phyloP scores from a whole-genome alignment of 2,888 invertebrate species.

The Rhyacophila evoluta region DNA sequence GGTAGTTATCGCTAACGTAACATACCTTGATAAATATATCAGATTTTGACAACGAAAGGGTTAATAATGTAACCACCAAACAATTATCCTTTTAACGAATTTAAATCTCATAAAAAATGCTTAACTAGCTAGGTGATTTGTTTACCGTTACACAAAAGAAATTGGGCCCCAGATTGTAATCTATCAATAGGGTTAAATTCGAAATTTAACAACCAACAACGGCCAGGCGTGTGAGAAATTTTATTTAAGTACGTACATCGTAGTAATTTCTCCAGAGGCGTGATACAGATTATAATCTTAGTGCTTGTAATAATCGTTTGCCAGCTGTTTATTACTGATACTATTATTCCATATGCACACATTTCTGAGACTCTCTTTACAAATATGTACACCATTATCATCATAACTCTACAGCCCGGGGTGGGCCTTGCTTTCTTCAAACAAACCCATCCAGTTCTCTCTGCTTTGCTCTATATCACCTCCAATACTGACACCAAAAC shows the following conservation, averaged over 20 bases:
- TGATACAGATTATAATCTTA: background rate
- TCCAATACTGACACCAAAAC: too few species aligned
- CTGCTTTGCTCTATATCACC: too few species aligned
- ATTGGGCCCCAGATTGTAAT: background rate
- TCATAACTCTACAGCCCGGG: too few species aligned
- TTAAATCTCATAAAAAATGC: too few species aligned
- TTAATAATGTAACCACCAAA: too few species aligned
- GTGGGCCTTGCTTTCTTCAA: too few species aligned
- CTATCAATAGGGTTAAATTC: constrained; percentile 36
- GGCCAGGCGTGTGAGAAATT: background rate
- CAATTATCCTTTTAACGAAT: too few species aligned
- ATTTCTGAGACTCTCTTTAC: background rate
- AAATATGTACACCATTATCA: too few species aligned
- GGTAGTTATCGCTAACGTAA: too few species aligned
- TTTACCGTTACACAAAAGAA: background rate
- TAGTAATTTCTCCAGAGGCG: background rate
- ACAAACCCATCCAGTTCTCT: too few species aligned
- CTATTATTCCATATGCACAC: background rate
- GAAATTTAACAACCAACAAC: constrained; percentile 29
- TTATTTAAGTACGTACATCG: background rate
- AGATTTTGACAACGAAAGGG: too few species aligned
- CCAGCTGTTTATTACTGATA: constrained; percentile 5
- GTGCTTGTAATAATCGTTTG: background rate
- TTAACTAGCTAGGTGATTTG: background rate
- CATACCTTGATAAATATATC: too few species aligned